These are phyloP conservation scores for Chlorops oryzae DNA, from an alignment of 1,140 invertebrate genomes.

Conservation along the genomic window DNA sequence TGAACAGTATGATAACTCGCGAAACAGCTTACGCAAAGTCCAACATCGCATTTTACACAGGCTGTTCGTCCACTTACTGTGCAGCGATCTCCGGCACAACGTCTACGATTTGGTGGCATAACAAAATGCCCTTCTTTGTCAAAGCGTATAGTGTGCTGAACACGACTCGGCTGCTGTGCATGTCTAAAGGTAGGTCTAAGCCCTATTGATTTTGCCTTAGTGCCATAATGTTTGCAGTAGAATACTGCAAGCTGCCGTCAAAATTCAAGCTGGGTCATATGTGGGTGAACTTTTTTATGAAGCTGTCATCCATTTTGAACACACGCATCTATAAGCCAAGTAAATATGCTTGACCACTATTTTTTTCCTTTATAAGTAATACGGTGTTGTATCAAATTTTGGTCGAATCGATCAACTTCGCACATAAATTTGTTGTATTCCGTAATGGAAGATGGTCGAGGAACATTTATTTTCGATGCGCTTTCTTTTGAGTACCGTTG, in stretches of 20 bases:
- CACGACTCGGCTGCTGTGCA: neutral
- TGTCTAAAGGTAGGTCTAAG: conserved; percentile 4
- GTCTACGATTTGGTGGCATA: conserved; percentile 3
- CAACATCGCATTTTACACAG: conserved; percentile 16
- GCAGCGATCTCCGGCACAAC: conserved; percentile 11
- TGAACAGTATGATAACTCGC: conserved; percentile 6
- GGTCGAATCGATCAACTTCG: conserved; percentile 27
- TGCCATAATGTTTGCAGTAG: too few species aligned
- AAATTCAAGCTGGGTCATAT: too few species aligned
- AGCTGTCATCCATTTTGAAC: conserved; percentile 25
- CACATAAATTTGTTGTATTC: conserved; percentile 30
- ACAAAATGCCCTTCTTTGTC: conserved; percentile 9
- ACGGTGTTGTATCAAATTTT: conserved; percentile 24
- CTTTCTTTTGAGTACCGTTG: conserved; percentile 3
- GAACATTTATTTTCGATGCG: too few species aligned
- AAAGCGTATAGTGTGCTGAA: conserved; percentile 7
- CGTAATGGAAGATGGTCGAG: too few species aligned
- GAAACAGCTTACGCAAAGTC: conserved; percentile 16
- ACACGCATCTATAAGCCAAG: conserved; percentile 29
- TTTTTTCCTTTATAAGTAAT: conserved; percentile 30
- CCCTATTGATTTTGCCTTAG: too few species aligned
- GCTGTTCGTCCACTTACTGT: conserved; percentile 4
- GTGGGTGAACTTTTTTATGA: conserved; percentile 10
- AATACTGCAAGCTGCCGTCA: too few species aligned
- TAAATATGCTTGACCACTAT: conserved; percentile 33